A percentile compares a stretch with the other conserved stretches of the same genome.
These are phyloP conservation scores for Odontocolon sp. DNA, from an alignment of 2,888 invertebrate genomes.

Conservation along the genomic window DNA sequence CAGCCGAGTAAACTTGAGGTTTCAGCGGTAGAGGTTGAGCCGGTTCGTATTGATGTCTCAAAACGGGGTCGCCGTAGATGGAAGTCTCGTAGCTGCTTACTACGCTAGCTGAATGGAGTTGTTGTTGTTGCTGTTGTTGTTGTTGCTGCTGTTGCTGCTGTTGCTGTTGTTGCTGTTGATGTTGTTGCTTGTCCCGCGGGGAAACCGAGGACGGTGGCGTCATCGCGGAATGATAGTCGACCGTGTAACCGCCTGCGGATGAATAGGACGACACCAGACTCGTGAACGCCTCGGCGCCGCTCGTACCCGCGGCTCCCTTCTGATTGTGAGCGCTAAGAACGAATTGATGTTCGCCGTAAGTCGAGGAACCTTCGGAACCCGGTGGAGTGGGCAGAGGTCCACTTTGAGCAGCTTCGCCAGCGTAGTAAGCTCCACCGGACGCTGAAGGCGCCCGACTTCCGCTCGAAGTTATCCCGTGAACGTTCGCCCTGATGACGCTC, in stretches of 20 bases:
- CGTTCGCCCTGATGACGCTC: slow-evolving; percentile 96
- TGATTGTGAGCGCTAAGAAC: slow-evolving; percentile 79
- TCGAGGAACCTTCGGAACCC: slow-evolving; percentile 91
- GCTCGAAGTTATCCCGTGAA: slow-evolving; percentile 83
- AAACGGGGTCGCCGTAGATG: slow-evolving; percentile 81
- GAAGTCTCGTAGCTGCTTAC: slow-evolving; percentile 86
- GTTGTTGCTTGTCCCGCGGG: slow-evolving; percentile 90
- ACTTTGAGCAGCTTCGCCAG: slow-evolving; percentile 82
- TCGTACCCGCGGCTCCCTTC: slow-evolving; percentile 69
- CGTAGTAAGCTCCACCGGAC: slow-evolving; percentile 74
- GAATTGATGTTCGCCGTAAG: slow-evolving; percentile 87
- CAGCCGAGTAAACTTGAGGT: slow-evolving; percentile 91
- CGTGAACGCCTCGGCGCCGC: slow-evolving; percentile 83
- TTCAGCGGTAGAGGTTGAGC: slow-evolving; percentile 90
- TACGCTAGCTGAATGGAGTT: slow-evolving; percentile 81
- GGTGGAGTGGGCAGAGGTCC: slow-evolving; percentile 94
- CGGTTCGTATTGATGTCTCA: slow-evolving; percentile 82
- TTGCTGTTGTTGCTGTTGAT: slow-evolving; percentile 83
- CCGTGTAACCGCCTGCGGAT: slow-evolving; percentile 84
- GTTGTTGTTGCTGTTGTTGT: slow-evolving; percentile 76
- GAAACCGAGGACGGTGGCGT: slow-evolving; percentile 98
- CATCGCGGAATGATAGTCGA: slow-evolving; percentile 96
- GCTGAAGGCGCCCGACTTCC: slow-evolving; percentile 72
- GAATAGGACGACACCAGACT: slow-evolving; percentile 83
- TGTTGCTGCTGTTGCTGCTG: slow-evolving; percentile 82